phyloP scores from a whole-genome alignment of 2,888 invertebrate genomes.

The Macrosoma leucophasiata region DNA sequence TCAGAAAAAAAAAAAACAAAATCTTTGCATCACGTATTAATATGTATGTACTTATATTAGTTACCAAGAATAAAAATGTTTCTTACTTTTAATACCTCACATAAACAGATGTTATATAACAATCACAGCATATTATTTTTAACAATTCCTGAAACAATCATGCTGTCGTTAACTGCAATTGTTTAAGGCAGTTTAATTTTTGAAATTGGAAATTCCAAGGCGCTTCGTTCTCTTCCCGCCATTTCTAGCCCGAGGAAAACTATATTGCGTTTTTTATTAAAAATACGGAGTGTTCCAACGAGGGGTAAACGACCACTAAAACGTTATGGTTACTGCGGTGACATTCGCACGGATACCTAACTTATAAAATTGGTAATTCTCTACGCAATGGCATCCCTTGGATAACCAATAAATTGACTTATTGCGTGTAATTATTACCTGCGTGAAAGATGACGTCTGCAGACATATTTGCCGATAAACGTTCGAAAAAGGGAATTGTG shows the following conservation, averaged over 20 bases:
- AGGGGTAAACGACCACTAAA: conserved; percentile 67
- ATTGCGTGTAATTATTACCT: conserved; percentile 43
- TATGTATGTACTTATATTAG: no score
- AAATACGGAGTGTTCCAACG: conserved; percentile 65
- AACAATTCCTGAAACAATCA: no score
- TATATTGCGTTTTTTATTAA: conserved; percentile 67
- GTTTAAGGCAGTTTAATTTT: conserved; percentile 45
- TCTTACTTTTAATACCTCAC: no score
- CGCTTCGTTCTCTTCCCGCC: conserved; percentile 33
- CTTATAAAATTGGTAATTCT: conserved; percentile 68
- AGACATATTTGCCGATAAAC: no score
- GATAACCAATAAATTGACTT: conserved; percentile 47
- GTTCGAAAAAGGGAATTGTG: no score
- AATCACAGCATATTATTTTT: no score
- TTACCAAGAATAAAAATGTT: no score
- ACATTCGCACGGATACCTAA: conserved; percentile 65
- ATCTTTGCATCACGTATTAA: no score
- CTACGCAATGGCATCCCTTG: conserved; percentile 39
- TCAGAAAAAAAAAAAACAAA: no score
- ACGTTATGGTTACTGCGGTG: conserved; percentile 70
- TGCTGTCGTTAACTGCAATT: conserved; percentile 28
- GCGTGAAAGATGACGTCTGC: no score
- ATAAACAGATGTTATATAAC: no score
- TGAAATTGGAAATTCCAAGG: conserved; percentile 56
- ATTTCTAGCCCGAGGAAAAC: conserved; percentile 52